Conservation (phyloP, 37 sponge, comb jelly and placozoan genomes). For the Crambe crambe region DNA sequence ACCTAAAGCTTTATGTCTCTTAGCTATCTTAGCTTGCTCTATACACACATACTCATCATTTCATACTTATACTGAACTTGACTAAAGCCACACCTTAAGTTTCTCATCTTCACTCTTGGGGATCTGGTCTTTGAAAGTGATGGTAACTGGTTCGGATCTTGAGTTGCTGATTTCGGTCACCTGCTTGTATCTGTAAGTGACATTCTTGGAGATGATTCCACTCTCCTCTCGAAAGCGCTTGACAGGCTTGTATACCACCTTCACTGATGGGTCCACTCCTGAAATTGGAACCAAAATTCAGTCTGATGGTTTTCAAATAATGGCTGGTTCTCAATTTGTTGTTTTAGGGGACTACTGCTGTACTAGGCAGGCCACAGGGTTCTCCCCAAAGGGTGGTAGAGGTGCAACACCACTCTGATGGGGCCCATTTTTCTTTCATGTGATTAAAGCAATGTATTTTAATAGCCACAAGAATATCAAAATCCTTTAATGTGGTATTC, state of each 20-base stretch:
- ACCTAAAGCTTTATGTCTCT: too few relatives aligned
- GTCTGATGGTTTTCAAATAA: neutral
- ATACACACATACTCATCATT: too few relatives aligned
- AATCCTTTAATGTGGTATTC: too few relatives aligned
- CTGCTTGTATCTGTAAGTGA: constrained; percentile 66
- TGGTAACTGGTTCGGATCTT: constrained; percentile 53
- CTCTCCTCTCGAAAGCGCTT: constrained; percentile 57
- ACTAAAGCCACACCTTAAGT: constrained; percentile 90
- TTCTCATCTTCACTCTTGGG: constrained; percentile 84
- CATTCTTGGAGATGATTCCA: constrained; percentile 68
- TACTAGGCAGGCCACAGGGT: too few relatives aligned
- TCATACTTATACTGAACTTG: too few relatives aligned
- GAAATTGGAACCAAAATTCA: neutral
- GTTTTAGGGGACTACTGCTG: too few relatives aligned
- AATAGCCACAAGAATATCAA: too few relatives aligned
- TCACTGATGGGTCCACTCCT: constrained; percentile 72
- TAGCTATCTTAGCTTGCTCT: too few relatives aligned
- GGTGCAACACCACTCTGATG: too few relatives aligned
- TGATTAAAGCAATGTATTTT: too few relatives aligned
- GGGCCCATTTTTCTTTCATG: too few relatives aligned
- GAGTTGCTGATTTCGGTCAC: constrained; percentile 81
- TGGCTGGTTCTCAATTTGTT: neutral
- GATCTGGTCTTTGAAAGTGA: constrained; percentile 78
- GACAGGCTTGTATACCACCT: constrained; percentile 78
- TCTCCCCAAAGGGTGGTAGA: too few relatives aligned